Conservation (phyloP, 2,797 vertebrate species). For the Propithecus deckenii region DNA sequence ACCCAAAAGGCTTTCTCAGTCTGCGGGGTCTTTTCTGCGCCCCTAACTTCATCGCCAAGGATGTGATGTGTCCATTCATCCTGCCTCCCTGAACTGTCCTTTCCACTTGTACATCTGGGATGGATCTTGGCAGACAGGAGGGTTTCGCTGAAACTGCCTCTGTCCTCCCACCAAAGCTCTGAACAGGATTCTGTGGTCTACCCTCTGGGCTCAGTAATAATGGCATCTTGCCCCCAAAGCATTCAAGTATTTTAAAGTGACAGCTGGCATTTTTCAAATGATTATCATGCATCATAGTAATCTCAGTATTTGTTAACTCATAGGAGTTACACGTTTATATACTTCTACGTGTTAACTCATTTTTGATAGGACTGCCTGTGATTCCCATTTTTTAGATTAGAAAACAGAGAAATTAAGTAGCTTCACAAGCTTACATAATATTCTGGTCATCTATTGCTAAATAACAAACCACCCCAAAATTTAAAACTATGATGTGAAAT, state of each 20-base stretch:
- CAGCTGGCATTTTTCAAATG: background rate
- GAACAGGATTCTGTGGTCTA: background rate
- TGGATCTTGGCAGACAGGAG: background rate
- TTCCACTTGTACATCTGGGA: background rate
- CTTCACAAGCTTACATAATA: background rate
- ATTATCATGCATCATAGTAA: background rate
- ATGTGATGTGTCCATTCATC: background rate
- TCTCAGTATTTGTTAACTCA: background rate
- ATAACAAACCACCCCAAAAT: background rate
- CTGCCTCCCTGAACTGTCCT: background rate
- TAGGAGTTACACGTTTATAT: background rate
- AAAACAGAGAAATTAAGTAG: background rate
- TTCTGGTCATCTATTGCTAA: fast-evolving
- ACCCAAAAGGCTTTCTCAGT: background rate
- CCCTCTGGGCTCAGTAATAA: background rate
- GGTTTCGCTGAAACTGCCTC: background rate
- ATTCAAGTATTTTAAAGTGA: background rate
- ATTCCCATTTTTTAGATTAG: background rate
- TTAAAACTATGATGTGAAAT: background rate
- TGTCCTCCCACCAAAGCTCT: background rate
- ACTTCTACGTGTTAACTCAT: background rate
- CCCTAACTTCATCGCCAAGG: background rate
- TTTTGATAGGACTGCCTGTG: background rate
- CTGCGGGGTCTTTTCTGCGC: fast-evolving
- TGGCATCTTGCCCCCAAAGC: background rate